These are phyloP conservation scores for Lumbricus terrestris DNA, from an alignment of 2,888 invertebrate species.

Conservation along the genomic window DNA sequence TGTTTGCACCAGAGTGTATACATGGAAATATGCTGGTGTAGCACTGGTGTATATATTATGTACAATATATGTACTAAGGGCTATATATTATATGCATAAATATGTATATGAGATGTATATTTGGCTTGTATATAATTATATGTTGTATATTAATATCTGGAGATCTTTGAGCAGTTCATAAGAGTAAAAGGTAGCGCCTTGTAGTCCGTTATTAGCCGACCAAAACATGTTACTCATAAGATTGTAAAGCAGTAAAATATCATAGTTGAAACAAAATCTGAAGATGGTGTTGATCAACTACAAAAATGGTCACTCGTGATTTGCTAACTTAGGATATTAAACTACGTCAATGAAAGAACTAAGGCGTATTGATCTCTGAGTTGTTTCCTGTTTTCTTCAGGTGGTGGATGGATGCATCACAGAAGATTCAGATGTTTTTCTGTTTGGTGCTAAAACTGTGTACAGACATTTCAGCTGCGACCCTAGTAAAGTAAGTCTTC, in stretches of 20 bases:
- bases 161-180: background rate
- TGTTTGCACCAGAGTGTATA: background rate
- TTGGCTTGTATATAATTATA: too few species aligned
- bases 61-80: background rate
- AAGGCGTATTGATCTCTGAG: too few species aligned
- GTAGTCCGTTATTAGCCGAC: too few species aligned
- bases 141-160: too few species aligned
- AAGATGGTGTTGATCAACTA: background rate
- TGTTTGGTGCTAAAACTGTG: slow-evolving; percentile 81
- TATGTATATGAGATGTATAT: too few species aligned
- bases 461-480: slow-evolving; percentile 74
- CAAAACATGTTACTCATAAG: too few species aligned
- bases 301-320: background rate
- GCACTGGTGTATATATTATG: background rate
- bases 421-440: slow-evolving; percentile 88
- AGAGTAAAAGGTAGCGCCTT: background rate
- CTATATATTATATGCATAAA: too few species aligned
- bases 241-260: background rate
- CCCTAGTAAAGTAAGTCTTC: background rate
- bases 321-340: background rate
- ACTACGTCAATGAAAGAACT: too few species aligned
- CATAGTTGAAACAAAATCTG: background rate
- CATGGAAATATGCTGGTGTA: background rate
- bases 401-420: slow-evolving; percentile 83
- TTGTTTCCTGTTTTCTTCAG: slow-evolving; percentile 57